phyloP scores from a whole-genome alignment of 1,140 invertebrate genomes.

The Amyelois transitella region DNA sequence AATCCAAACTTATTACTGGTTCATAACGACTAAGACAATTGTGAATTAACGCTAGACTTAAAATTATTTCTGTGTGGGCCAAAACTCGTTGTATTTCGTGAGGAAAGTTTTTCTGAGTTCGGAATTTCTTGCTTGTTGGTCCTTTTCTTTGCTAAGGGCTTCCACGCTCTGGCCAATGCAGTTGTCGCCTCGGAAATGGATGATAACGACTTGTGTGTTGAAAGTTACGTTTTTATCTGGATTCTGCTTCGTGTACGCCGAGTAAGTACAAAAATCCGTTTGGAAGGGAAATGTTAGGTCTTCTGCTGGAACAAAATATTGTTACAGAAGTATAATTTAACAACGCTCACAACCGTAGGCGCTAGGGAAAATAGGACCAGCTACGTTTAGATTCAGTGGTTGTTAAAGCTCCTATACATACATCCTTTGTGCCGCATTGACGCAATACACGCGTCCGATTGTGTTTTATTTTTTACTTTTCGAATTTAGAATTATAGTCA shows the following conservation, averaged over 20 bases:
- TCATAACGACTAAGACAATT: conserved; percentile 20
- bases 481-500: no score
- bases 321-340: no score
- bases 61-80: conserved; percentile 58
- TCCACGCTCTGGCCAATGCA: conserved; percentile 68
- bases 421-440: no score
- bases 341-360: no score
- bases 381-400: no score
- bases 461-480: no score
- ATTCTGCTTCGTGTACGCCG: conserved; percentile 42
- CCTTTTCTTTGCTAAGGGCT: conserved; percentile 64
- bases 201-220: conserved; percentile 65
- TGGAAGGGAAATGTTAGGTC: conserved; percentile 32
- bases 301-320: conserved; percentile 27
- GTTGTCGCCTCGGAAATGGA: conserved; percentile 63
- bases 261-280: conserved; percentile 43
- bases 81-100: conserved; percentile 65
- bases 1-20: conserved; percentile 3
- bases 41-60: conserved; percentile 23
- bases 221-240: conserved; percentile 64
- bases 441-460: no score
- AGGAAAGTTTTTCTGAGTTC: conserved; percentile 65
- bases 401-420: no score
- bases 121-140: conserved; percentile 63
- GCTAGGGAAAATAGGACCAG: no score